phyloP scores from a whole-genome alignment of 2,888 invertebrate species.

The Bombyx huttoni region DNA sequence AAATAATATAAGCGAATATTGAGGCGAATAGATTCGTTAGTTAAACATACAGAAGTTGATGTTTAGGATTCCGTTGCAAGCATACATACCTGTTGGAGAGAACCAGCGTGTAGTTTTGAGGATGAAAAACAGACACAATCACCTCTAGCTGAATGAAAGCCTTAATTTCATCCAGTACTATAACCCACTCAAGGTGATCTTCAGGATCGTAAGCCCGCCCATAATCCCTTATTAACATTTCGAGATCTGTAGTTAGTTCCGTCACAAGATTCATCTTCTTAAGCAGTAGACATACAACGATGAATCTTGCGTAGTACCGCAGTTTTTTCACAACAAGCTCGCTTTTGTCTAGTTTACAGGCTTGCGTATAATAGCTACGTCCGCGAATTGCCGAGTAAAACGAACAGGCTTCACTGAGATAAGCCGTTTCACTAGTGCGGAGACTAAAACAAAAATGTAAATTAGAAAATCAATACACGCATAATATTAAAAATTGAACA shows the following conservation, averaged over 20 bases:
- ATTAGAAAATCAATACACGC: not conserved
- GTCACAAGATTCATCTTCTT: slow-evolving; percentile 94
- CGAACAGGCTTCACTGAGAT: slow-evolving; percentile 95
- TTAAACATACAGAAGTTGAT: too few species aligned
- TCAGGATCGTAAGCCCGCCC: slow-evolving; percentile 97
- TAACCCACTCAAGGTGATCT: slow-evolving; percentile 95
- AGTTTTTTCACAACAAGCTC: slow-evolving; percentile 98
- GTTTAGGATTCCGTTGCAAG: not conserved
- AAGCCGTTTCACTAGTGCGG: slow-evolving; percentile 96
- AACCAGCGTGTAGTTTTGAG: slow-evolving; percentile 88
- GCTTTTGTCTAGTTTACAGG: slow-evolving; percentile 92
- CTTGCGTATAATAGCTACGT: slow-evolving; percentile 93
- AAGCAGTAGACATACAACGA: slow-evolving; percentile 93
- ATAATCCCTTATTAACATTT: slow-evolving; percentile 95
- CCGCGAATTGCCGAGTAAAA: slow-evolving; percentile 97
- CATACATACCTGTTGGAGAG: slow-evolving; percentile 83
- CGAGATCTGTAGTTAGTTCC: slow-evolving; percentile 92
- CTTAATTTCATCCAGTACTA: slow-evolving; percentile 94
- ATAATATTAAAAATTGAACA: not conserved
- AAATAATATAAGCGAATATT: not conserved
- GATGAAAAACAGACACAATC: slow-evolving; percentile 88
- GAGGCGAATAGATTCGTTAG: too few species aligned
- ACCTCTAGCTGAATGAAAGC: slow-evolving; percentile 95
- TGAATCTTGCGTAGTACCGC: slow-evolving; percentile 94
- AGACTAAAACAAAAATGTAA: slow-evolving; percentile 72